phyloP scores from a whole-genome alignment of 2,888 invertebrate genomes.

The Spodoptera picta region DNA sequence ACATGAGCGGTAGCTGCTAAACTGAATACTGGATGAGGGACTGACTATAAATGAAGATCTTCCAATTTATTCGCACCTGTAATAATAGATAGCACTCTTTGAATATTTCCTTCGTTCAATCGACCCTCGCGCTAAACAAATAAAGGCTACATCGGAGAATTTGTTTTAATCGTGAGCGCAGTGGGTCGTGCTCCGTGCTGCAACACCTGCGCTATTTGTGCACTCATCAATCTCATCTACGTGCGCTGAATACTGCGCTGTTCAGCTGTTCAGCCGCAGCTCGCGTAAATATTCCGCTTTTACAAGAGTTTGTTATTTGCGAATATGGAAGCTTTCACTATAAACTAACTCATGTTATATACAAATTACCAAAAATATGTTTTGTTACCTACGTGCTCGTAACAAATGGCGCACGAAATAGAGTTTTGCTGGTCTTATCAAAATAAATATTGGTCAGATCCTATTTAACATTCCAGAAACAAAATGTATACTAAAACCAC shows the following conservation, averaged over 20 bases:
- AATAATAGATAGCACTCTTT: background rate
- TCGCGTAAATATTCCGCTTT: conserved; percentile 30
- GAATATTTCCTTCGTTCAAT: conserved; percentile 10
- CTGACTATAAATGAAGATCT: background rate
- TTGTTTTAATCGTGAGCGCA: conserved; percentile 23
- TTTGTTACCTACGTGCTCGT: background rate
- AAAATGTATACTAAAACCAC: background rate
- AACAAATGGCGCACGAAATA: background rate
- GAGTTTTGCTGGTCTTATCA: no score
- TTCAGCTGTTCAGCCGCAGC: conserved; percentile 7
- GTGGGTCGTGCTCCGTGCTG: conserved; percentile 36
- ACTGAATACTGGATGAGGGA: no score
- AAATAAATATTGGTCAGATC: no score
- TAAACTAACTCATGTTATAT: no score
- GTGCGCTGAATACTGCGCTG: conserved; percentile 38
- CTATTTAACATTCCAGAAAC: no score
- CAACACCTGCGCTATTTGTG: conserved; percentile 53
- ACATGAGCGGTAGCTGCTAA: no score
- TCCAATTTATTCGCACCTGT: background rate
- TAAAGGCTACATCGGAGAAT: conserved; percentile 16
- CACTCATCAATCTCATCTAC: conserved; percentile 45
- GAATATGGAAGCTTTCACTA: conserved; percentile 3
- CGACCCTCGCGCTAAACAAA: conserved; percentile 34
- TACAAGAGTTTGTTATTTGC: conserved; percentile 9
- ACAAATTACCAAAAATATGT: background rate